Evolutionary conservation across 2,888 invertebrate species (phyloP).

Genomic region (Latrodectus hesperus): DNA sequence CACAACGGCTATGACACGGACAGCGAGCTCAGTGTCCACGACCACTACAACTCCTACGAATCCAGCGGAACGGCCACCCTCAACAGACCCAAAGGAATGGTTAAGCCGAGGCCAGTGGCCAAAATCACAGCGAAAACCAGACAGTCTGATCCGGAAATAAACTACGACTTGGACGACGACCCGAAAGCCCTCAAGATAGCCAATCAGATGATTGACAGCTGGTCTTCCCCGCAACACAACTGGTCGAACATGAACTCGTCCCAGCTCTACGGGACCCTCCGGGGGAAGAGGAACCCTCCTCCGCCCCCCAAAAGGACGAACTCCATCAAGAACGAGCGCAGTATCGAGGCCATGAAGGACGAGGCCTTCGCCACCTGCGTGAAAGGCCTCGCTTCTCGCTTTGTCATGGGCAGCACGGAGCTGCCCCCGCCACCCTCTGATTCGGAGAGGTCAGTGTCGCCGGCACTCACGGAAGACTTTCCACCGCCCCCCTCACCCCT

Average conservation of each 20-base stretch:
- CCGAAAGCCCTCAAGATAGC: conserved; percentile 39
- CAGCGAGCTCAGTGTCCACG: conserved; percentile 67
- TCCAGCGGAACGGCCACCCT: conserved; percentile 81
- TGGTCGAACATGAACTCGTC: conserved; percentile 68
- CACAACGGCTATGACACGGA: conserved; percentile 69
- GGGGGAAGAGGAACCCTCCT: conserved; percentile 75
- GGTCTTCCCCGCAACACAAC: conserved; percentile 64
- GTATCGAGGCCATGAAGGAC: conserved; percentile 72
- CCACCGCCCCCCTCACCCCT: conserved; percentile 74
- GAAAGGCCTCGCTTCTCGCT: conserved; percentile 73
- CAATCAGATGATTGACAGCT: conserved; percentile 56
- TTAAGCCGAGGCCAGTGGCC: conserved; percentile 87
- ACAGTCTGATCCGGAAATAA: conserved; percentile 62
- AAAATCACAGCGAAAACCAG: conserved; percentile 78
- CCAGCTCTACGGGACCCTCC: conserved; percentile 71
- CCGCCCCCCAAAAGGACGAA: conserved; percentile 77
- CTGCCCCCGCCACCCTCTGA: conserved; percentile 44
- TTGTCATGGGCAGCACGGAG: conserved; percentile 72
- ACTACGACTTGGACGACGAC: conserved; percentile 59
- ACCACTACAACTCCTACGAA: conserved; percentile 65
- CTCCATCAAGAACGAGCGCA: conserved; percentile 73
- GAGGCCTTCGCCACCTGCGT: conserved; percentile 75
- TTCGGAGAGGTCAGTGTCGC: conserved; percentile 43
- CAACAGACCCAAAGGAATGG: conserved; percentile 87
- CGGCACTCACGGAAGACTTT: conserved; percentile 72